Evolutionary conservation across 2,797 vertebrate genomes (phyloP).

Genomic region (Fringilla coelebs): DNA sequence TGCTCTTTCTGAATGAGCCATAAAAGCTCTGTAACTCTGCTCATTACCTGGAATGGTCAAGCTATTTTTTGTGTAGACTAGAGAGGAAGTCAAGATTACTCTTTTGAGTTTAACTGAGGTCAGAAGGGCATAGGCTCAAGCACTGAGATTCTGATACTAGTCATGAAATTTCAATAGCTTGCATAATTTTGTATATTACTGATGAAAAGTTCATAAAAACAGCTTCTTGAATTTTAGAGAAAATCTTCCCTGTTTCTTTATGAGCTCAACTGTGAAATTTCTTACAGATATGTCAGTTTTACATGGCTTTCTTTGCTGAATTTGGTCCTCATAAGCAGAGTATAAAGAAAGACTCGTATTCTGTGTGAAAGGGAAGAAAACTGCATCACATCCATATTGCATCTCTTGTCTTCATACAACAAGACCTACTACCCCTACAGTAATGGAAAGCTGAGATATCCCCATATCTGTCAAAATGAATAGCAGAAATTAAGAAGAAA

Average conservation of each 20-base stretch:
- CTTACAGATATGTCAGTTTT: not conserved
- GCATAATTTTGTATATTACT: not conserved
- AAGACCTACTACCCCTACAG: not conserved
- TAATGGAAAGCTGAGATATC: not conserved
- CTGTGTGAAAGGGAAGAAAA: not conserved
- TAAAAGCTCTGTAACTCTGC: not conserved
- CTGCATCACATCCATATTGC: not conserved
- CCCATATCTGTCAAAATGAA: not conserved
- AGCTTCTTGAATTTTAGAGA: not conserved
- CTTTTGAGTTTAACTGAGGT: not conserved
- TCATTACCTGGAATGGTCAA: not conserved
- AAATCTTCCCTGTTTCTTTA: not conserved
- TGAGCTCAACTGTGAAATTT: not conserved
- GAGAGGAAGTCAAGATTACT: not conserved
- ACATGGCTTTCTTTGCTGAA: not conserved
- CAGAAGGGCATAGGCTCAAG: not conserved
- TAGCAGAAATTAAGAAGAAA: not conserved
- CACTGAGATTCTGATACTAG: not conserved
- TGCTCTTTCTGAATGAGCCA: not conserved
- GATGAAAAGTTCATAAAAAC: not conserved
- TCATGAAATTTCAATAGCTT: not conserved
- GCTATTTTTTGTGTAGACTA: not conserved
- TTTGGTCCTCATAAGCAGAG: not conserved
- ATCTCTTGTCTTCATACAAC: not conserved
- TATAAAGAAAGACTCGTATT: not conserved